Percentiles rank a stretch among this genome's conserved stretches.
phyloP scores from a whole-genome alignment of 2,888 invertebrate species.

The Polymixis lichenea region DNA sequence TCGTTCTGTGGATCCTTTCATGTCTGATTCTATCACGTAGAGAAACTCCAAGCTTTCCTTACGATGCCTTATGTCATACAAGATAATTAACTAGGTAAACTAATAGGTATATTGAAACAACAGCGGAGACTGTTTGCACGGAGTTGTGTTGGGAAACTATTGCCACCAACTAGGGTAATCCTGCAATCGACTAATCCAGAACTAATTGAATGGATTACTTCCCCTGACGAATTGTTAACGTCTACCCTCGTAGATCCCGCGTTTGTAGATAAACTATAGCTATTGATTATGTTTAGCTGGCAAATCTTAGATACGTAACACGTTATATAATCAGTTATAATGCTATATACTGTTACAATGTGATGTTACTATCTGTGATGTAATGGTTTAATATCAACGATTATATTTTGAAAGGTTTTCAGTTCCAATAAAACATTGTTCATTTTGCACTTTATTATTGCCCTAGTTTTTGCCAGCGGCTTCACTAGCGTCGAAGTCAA shows the following conservation, averaged over 20 bases:
- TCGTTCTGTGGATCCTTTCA: too few relatives aligned
- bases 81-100: constrained; percentile 18
- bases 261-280: constrained; percentile 41
- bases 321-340: background rate
- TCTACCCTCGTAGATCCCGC: constrained; percentile 53
- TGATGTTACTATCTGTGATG: background rate
- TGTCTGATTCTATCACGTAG: too few relatives aligned
- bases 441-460: background rate
- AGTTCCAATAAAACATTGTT: background rate
- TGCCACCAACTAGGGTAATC: constrained; percentile 70
- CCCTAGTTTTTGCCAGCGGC: too few relatives aligned
- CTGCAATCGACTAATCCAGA: constrained; percentile 78
- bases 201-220: constrained; percentile 81
- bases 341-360: background rate
- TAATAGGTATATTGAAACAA: constrained; percentile 24
- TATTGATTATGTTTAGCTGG: constrained; percentile 36
- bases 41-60: too few relatives aligned
- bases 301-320: constrained; percentile 3
- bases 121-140: constrained; percentile 29
- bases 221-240: constrained; percentile 68
- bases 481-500: too few relatives aligned
- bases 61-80: background rate
- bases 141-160: constrained; percentile 63
- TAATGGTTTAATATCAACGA: background rate
- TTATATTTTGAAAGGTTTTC: background rate